Conservation (phyloP, 23 tunicate species). For the Botrylloides violaceus region DNA sequence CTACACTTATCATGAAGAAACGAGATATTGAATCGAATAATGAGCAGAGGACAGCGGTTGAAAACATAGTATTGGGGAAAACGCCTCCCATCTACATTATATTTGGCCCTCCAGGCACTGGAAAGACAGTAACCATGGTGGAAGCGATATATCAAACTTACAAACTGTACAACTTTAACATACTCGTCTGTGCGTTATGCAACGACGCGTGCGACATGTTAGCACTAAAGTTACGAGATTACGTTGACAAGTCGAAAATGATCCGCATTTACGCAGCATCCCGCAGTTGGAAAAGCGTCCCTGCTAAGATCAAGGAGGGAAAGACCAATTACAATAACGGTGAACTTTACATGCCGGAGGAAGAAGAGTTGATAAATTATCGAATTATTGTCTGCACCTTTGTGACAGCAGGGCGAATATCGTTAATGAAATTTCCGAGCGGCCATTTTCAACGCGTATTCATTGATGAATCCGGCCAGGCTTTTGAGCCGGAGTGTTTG, state of each 20-base stretch:
- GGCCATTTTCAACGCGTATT: constrained; percentile 56
- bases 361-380: constrained; percentile 16
- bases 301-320: constrained; percentile 2
- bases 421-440: constrained; percentile 24
- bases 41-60: constrained; percentile 27
- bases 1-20: not conserved
- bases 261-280: constrained; percentile 65
- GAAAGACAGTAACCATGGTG: constrained; percentile 81
- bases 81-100: constrained; percentile 44
- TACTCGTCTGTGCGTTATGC: constrained; percentile 65
- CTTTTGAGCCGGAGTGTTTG: constrained; percentile 73
- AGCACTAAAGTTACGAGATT: constrained; percentile 23
- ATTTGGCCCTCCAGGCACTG: constrained; percentile 96
- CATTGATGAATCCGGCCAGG: constrained; percentile 83
- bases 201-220: constrained; percentile 72
- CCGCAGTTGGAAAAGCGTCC: constrained; percentile 31
- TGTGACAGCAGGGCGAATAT: constrained; percentile 59
- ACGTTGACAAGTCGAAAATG: constrained; percentile 16
- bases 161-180: not conserved
- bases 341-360: constrained; percentile 36
- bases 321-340: constrained; percentile 14
- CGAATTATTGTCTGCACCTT: constrained; percentile 45
- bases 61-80: constrained; percentile 25
- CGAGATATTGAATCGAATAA: constrained; percentile 12
- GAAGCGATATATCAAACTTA: constrained; percentile 55